phyloP scores from a whole-genome alignment of 2,888 invertebrate genomes.

The Ornithoptera priamus region DNA sequence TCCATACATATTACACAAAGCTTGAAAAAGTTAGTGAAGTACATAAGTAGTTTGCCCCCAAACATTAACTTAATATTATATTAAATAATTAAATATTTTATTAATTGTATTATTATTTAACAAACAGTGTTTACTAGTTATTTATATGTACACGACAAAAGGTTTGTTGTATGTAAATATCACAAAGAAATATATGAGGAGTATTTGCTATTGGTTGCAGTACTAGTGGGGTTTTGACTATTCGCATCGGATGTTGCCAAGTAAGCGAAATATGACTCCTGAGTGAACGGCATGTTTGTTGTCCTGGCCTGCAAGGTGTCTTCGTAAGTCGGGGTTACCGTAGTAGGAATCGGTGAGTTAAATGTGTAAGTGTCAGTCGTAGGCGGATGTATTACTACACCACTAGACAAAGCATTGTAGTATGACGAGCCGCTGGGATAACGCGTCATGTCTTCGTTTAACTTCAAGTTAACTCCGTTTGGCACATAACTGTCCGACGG shows the following conservation, averaged over 20 bases:
- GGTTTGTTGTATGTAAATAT: slow-evolving; percentile 25
- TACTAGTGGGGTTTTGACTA: slow-evolving; percentile 46
- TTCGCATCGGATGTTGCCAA: slow-evolving; percentile 52
- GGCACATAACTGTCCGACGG: slow-evolving; percentile 68
- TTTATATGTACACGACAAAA: slow-evolving; percentile 9
- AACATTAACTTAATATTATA: not conserved
- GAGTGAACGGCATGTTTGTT: slow-evolving; percentile 48
- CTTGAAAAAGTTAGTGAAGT: not conserved
- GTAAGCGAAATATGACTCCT: slow-evolving; percentile 67
- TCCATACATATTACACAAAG: not conserved
- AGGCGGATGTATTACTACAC: slow-evolving; percentile 56
- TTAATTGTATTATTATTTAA: not conserved
- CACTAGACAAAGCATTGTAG: slow-evolving; percentile 56
- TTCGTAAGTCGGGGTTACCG: slow-evolving; percentile 61
- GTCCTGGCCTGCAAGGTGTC: slow-evolving; percentile 55
- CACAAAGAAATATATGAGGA: slow-evolving; percentile 68
- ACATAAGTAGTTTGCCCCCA: not conserved
- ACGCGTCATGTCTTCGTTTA: slow-evolving; percentile 62
- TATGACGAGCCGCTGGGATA: slow-evolving; percentile 56
- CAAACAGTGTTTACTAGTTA: not conserved
- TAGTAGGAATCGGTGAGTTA: slow-evolving; percentile 47
- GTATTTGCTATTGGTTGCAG: slow-evolving; percentile 55
- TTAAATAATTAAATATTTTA: not conserved
- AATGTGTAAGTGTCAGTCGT: slow-evolving; percentile 59
- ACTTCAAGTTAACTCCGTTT: slow-evolving; percentile 65